Evolutionary conservation across 2,888 invertebrate genomes (phyloP).

Genomic region (Ashinkailepas kermadecensis): DNA sequence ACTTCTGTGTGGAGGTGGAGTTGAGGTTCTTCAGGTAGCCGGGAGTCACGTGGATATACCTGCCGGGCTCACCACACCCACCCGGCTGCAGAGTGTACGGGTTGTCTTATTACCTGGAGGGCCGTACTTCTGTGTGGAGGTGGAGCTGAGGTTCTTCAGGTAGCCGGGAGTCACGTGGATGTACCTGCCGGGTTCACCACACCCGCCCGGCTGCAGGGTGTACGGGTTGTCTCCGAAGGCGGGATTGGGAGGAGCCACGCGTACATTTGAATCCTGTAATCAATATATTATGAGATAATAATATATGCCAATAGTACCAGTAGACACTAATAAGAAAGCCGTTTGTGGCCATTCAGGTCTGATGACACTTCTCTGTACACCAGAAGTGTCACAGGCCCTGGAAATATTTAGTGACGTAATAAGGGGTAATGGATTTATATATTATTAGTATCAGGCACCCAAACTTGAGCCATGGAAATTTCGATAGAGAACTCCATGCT

Average conservation of each 20-base stretch:
- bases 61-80: constrained; percentile 38
- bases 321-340: no score
- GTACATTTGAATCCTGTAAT: constrained; percentile 35
- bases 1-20: neutral
- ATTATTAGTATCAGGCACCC: no score
- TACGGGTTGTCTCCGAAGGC: constrained; percentile 36
- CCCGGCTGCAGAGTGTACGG: constrained; percentile 38
- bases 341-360: no score
- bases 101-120: constrained; percentile 34
- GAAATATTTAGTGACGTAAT: no score
- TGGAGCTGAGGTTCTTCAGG: constrained; percentile 30
- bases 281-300: no score
- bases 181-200: constrained; percentile 37
- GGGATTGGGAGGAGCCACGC: constrained; percentile 38
- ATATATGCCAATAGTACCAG: no score
- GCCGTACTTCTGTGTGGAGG: neutral
- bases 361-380: no score
- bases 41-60: constrained; percentile 37
- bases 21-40: constrained; percentile 34
- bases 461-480: no score
- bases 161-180: constrained; percentile 37
- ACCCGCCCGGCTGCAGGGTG: constrained; percentile 38
- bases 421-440: no score
- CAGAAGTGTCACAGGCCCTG: no score
- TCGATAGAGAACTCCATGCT: no score